Evolutionary conservation across 2,113 vertebrate genomes (phyloP), one percentile per base, ranked within the genome.

Genomic region (Calidris pugnax): DNA sequence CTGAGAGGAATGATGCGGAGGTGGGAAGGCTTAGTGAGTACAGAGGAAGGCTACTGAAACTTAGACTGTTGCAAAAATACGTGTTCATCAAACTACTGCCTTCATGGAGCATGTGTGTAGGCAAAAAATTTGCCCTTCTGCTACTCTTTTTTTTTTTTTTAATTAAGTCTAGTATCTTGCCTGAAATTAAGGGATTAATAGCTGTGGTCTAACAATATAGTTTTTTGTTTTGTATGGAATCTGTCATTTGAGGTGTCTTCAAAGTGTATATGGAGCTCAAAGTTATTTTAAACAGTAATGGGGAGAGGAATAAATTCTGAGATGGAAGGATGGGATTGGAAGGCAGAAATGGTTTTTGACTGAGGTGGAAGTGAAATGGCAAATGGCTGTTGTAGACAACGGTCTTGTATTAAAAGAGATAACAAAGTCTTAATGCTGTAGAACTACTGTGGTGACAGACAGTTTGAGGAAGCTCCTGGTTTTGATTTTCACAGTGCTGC

Each of bases 61-160:
- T 67, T 60, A 13, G 20, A 21, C 21, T 62, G 41, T n/a, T 10
- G 9, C 56, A 62, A 21, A 92, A 78, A 53, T 26, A 78, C 28
- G 9, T 18, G 26, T 39, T 47, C 3, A 2, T 77, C 41, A 48
- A 41, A n/a, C n/a, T 43, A 4, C 0, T 2, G 41, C 11, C 24
- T 69, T 45, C 60, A 9, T 76, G 63, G 50, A 73, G 37, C 0
- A 0, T 16, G 14, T 35, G 41, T 14, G 3, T 41, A 56, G 27
- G 41, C 50, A 89, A 64, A 77, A 74, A 30, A 11, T 18, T 32
- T n/a, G 7, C n/a, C 22, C 5, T 78, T 73, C 26, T 39, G 14
- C 60, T 68, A 26, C 22, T 30, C 9, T 3, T 26, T 55, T 74
- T 47, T 45, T 45, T 45, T 57, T 56, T 20, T 26, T 14, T 39